phyloP scores from a whole-genome alignment of 2,888 invertebrate species.

The Drosophila hamatofila region DNA sequence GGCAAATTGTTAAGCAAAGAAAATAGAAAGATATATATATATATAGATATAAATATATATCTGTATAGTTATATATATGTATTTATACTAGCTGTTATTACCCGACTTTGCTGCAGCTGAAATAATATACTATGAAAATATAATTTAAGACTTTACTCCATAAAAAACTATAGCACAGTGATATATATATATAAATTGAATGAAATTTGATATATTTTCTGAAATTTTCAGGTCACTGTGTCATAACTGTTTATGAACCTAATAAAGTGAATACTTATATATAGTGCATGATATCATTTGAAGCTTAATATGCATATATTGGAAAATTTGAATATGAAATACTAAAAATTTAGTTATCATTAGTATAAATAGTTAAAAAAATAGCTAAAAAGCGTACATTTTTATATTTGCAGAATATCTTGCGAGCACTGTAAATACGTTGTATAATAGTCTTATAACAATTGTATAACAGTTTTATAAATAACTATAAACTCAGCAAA shows the following conservation, averaged over 20 bases:
- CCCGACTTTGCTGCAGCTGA: neutral
- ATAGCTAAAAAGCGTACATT: too few species aligned
- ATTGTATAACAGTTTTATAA: too few species aligned
- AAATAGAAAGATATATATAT: conserved; percentile 24
- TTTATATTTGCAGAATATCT: too few species aligned
- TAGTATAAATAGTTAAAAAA: too few species aligned
- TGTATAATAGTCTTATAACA: too few species aligned
- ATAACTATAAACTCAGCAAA: too few species aligned
- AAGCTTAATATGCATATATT: neutral
- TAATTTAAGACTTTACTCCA: neutral
- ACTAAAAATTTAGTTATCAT: too few species aligned
- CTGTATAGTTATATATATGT: neutral
- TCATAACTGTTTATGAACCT: neutral
- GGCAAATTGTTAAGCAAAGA: conserved; percentile 61
- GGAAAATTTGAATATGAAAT: too few species aligned
- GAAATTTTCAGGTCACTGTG: neutral
- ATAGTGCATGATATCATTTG: neutral
- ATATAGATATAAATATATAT: neutral
- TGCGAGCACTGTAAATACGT: too few species aligned
- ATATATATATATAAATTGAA: neutral
- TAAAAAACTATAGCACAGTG: neutral
- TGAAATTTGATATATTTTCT: neutral
- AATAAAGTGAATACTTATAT: neutral
- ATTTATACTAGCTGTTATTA: neutral
- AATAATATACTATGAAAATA: neutral